Evolutionary conservation across 2,797 vertebrate species (phyloP), one percentile per base, ranked within the genome.

Genomic region (Pangasius mekongensis): DNA sequence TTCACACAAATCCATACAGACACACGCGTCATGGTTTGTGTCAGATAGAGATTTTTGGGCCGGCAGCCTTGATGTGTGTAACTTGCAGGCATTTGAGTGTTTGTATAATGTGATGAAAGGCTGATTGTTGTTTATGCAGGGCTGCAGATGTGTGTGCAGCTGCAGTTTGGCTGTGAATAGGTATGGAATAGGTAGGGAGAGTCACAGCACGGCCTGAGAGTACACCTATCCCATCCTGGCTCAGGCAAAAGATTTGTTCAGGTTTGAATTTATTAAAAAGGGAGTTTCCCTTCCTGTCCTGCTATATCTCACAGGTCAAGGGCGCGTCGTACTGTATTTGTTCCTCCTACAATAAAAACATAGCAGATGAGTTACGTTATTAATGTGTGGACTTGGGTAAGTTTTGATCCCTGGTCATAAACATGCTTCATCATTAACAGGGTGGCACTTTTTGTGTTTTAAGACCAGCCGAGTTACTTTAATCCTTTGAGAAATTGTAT

Each of bases 61-160:
- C 5, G 30, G n/a, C 24, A 47, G 13, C 33, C 58, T 64, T 64
- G 39, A 39, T 81, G 33, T 66, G 81, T 83, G 27, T 49, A 8
- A 47, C 7, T 49, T 66, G 81, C 58, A 83, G 39, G 62, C 39
- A 66, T 69, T 49, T 24, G 27, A 84, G n/a, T 71, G 64, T 84
- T 84, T 69, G n/a, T 84, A 67, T 84, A 33, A 84, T 24, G 64
- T 85, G 83, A 84, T 84, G 83, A 84, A 84, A 69, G 83, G 47
- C 47, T 84, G 47, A 84, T 69, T 14, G 62, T 84, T 84, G 39
- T 84, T 69, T 84, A 84, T 36, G 11, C 47, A 71, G 22, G 10
- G n/a, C 33, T 81, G 43, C 81, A 84, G 60, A 88, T 36, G 33
- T 39, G 56, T 47, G 58, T 66, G 66, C 76, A 74, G 83, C 64